Evolutionary conservation across 2,113 vertebrate genomes (phyloP), one percentile per base, ranked within the genome.

Genomic region (Trogon surrucura): DNA sequence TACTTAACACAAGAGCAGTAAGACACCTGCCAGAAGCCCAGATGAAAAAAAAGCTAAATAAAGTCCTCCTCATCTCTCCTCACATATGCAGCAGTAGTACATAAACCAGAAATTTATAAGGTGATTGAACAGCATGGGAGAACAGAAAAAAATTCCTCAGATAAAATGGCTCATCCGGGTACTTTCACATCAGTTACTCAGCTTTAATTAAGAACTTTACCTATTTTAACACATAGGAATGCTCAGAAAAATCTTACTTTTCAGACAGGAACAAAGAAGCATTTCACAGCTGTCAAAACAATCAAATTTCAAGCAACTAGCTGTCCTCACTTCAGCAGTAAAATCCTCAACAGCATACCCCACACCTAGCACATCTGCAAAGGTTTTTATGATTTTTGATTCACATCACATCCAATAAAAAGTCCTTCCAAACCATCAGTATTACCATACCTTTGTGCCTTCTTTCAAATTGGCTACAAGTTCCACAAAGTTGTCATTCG

Each of bases 401-500:
- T 81, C n/a, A 36, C 1, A 4, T 80, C 27, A 38, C 32, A 20
- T 6, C 23, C 71, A 57, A 64, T 36, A 32, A 30, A 61, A 15
- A 5, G 1, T 53, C n/a, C 12, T 67, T 84, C 47, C 26, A 56
- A 30, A 18, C 9, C 22, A 56, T 50, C 25, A n/a, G 32, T 1
- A 4, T 86, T 88, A 84, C 72, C 67, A 41, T 98, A 99, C 99
- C 99, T 99, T 99, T 81, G 99, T 99, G 96, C 99, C 99, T 97
- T 99, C 99, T 88, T 97, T 98, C 96, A 99, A 98, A 97, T 99
- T 99, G 87, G 91, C 98, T 89, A 98, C 98, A 96, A 99, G 99
- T 97, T 99, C 99, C 57, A 99, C 97, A 50, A 99, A 99, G 97
- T 99, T 99, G 97, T 99, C 99, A 72, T 99, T 99, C 36, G 99